These are phyloP conservation scores for Parnassius glacialis DNA, from an alignment of 2,888 invertebrate species.

Conservation along the genomic window DNA sequence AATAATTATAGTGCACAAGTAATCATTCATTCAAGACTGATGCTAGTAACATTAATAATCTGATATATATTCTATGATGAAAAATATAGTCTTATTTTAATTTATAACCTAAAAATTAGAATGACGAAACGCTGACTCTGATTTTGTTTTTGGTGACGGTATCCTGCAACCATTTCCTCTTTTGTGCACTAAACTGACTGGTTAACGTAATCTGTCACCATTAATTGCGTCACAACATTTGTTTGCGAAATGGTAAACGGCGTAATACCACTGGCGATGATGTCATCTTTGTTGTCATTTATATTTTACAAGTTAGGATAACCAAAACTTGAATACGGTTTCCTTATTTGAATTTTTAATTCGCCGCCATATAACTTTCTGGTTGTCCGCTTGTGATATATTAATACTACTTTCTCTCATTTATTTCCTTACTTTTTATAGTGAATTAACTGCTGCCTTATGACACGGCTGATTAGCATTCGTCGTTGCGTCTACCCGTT, in stretches of 20 bases:
- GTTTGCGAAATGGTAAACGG: slow-evolving; percentile 29
- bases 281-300: slow-evolving; percentile 44
- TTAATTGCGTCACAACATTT: slow-evolving; percentile 26
- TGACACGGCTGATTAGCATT: slow-evolving; percentile 43
- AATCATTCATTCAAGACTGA: no score
- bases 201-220: slow-evolving; percentile 18
- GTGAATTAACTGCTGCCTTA: slow-evolving; percentile 16
- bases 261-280: slow-evolving; percentile 37
- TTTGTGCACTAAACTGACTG: slow-evolving; percentile 9
- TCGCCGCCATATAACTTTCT: slow-evolving; percentile 6
- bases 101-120: not conserved
- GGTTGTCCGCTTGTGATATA: slow-evolving; percentile 11
- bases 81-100: no score
- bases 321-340: slow-evolving; percentile 27
- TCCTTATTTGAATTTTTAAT: slow-evolving; percentile 28
- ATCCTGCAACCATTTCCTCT: slow-evolving; percentile 4
- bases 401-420: slow-evolving; percentile 22
- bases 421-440: slow-evolving; percentile 5
- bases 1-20: no score
- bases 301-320: slow-evolving; percentile 28
- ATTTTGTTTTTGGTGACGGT: slow-evolving; percentile 1
- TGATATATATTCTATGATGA: no score
- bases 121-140: not conserved
- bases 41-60: no score
- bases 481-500: slow-evolving; percentile 39